Conservation (phyloP, 2,888 invertebrate species). For the Sinelater perroti region DNA sequence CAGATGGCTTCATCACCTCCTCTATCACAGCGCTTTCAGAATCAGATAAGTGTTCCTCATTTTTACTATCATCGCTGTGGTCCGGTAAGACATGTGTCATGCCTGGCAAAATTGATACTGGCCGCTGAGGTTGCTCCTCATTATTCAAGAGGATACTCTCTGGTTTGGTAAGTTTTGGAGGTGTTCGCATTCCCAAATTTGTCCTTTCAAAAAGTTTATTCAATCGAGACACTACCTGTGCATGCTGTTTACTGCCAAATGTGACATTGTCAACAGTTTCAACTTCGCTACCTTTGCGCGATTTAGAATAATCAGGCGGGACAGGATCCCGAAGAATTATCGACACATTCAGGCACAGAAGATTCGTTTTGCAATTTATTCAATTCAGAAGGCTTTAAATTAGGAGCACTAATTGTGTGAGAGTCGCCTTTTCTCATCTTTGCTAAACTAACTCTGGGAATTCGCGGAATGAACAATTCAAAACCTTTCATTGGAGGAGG, state of each 20-base stretch:
- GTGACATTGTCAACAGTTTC: constrained; percentile 35
- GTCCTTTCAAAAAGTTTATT: constrained; percentile 31
- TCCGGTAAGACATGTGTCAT: constrained; percentile 12
- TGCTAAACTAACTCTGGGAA: constrained; percentile 8
- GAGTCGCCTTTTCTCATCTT: not conserved
- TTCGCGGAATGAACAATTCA: constrained; percentile 31
- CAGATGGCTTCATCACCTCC: constrained; percentile 32
- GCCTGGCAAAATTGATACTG: constrained; percentile 8
- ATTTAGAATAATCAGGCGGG: constrained; percentile 11
- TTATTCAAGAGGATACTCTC: no score
- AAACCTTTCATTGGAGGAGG: constrained; percentile 43
- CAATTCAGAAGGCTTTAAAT: not conserved
- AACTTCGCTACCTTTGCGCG: constrained; percentile 3
- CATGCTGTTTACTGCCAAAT: constrained; percentile 39
- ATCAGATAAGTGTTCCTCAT: constrained; percentile 3
- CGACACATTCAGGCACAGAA: not conserved
- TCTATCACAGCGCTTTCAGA: constrained; percentile 23
- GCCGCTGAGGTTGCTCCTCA: not conserved
- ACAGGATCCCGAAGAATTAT: not conserved
- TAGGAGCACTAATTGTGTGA: not conserved
- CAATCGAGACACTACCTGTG: constrained; percentile 37
- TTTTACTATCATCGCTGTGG: not conserved
- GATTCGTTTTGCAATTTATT: constrained; percentile 13
- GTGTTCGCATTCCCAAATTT: constrained; percentile 10
- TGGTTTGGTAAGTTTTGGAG: constrained; percentile 38